Conservation (phyloP, 1,140 invertebrate species). For the Formica exsecta region DNA sequence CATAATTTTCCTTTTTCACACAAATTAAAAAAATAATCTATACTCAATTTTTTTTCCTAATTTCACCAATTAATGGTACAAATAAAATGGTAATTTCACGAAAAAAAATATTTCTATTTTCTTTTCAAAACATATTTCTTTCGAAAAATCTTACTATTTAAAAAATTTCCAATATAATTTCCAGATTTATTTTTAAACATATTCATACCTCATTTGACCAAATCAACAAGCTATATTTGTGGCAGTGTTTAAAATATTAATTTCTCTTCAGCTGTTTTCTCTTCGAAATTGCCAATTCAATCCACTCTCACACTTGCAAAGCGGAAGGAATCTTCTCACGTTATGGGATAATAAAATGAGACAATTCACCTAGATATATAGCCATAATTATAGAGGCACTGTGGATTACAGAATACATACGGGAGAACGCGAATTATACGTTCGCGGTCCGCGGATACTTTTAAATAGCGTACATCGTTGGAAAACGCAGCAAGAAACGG, state of each 20-base stretch:
- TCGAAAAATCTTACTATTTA: not conserved
- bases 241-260: not conserved
- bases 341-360: slow-evolving; percentile 12
- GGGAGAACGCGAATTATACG: not conserved
- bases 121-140: slow-evolving; percentile 22
- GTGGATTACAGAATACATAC: slow-evolving; percentile 18
- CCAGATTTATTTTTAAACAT: not conserved
- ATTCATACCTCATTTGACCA: not conserved
- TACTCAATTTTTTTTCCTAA: not conserved
- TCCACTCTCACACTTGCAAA: not conserved
- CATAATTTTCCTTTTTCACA: not conserved
- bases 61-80: not conserved
- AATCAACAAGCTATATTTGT: not conserved
- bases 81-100: not conserved
- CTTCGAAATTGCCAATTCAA: slow-evolving; percentile 19
- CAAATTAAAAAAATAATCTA: not conserved
- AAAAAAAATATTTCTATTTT: not conserved
- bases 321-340: slow-evolving; percentile 24
- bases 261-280: not conserved
- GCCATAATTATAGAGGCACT: not conserved
- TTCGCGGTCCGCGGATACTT: slow-evolving; percentile 14
- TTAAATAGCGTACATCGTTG: slow-evolving; percentile 45
- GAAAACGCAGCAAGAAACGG: slow-evolving; percentile 58
- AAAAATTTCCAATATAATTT: not conserved
- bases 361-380: slow-evolving; percentile 22